Evolutionary conservation across 2,113 vertebrate species (phyloP), one percentile per base, ranked within the genome.

Genomic region (Megalops atlanticus): DNA sequence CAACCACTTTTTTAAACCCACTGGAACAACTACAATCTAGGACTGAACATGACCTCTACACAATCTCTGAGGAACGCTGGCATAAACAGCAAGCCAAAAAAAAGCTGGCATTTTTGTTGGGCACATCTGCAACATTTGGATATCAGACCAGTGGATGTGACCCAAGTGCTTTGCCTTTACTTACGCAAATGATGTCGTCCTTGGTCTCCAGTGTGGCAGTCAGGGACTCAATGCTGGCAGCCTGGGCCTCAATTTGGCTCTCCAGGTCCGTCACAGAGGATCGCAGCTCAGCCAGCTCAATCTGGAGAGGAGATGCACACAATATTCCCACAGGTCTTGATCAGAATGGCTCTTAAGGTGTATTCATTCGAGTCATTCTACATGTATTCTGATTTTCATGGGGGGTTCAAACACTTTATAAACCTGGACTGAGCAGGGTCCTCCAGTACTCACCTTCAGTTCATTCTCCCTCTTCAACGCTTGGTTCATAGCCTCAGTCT

Each of bases 121-220:
- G 31, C 7, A n/a, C 24, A 47, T 45, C 4, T 45, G 39, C 40
- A 41, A 47, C 41, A 41, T 72, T 35, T 11, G 41, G 3, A 38
- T 35, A 24, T 38, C 12, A 70, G 78, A 8, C 1, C n/a, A 73
- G 18, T 8, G 16, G 21, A 38, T n/a, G 39, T 10, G 41, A 74
- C 8, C 7, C 35, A 74, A 39, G 7, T 58, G 3, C 18, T 31
- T 8, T 31, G 33, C 54, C 31, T 21, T 24, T 39, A 35, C 88
- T 91, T 87, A 94, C 94, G 75, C 18, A 74, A 82, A 95, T 94
- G 43, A 93, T 94, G 80, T 94, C 91, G 81, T 95, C 93, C 74
- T 95, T 94, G 77, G 91, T 92, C 74, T 89, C 88, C 76, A 95
- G 84, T 14, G 90, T 92, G 74, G 90, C 83, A 40, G 89, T 88